phyloP scores from a whole-genome alignment of 2,888 invertebrate genomes.

The Eupithecia insigniata region DNA sequence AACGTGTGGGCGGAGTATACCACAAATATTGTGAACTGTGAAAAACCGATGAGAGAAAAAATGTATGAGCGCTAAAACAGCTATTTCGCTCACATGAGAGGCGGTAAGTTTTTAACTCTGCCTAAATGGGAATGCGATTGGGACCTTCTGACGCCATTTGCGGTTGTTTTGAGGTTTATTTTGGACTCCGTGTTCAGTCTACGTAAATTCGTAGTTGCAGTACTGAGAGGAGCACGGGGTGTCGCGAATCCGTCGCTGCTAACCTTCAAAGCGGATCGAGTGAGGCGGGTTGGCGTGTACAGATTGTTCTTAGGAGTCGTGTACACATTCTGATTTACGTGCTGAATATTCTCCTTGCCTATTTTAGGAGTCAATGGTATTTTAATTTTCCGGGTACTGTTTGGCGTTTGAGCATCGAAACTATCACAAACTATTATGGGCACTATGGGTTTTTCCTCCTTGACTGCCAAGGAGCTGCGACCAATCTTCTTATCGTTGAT shows the following conservation, averaged over 20 bases:
- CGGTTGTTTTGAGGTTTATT: conserved; percentile 63
- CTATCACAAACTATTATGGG: conserved; percentile 53
- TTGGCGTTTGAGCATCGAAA: conserved; percentile 57
- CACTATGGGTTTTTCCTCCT: conserved; percentile 44
- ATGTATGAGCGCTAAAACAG: conserved; percentile 23
- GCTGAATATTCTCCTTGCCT: conserved; percentile 73
- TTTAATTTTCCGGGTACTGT: conserved; percentile 62
- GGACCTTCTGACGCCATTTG: conserved; percentile 68
- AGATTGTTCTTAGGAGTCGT: conserved; percentile 66
- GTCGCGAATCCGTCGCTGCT: conserved; percentile 74
- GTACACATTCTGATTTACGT: conserved; percentile 47
- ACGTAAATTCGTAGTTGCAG: conserved; percentile 66
- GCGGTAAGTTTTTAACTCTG: conserved; percentile 71
- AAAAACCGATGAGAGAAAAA: conserved; percentile 18
- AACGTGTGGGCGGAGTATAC: neutral
- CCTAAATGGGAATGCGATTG: conserved; percentile 72
- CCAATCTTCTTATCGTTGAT: conserved; percentile 79
- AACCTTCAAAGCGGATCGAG: conserved; percentile 70
- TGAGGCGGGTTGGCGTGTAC: conserved; percentile 70
- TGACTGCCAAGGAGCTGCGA: conserved; percentile 80
- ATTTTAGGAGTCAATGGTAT: conserved; percentile 68
- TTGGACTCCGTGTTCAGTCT: conserved; percentile 63
- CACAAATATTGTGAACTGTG: neutral
- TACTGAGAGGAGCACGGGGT: conserved; percentile 72
- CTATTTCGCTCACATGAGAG: conserved; percentile 60